Evolutionary conservation across 2,888 invertebrate genomes (phyloP).

Genomic region (Dendrolimus houi): DNA sequence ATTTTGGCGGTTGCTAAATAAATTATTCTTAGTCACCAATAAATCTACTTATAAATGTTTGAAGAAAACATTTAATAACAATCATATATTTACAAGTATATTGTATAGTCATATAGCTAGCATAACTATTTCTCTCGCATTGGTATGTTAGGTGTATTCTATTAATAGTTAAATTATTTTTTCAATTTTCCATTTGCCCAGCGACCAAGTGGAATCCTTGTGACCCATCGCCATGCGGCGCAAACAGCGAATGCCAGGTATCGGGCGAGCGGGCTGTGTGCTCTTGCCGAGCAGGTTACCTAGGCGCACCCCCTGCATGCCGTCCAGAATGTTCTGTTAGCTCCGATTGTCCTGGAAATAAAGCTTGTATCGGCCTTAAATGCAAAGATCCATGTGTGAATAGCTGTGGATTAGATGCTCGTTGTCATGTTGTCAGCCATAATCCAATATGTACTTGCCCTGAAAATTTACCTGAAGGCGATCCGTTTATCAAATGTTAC

Average conservation of each 20-base stretch:
- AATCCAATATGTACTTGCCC: constrained; percentile 87
- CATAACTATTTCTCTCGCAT: too few relatives aligned
- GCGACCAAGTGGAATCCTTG: constrained; percentile 77
- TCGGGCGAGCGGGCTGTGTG: constrained; percentile 83
- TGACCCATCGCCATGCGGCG: constrained; percentile 85
- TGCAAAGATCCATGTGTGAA: constrained; percentile 86
- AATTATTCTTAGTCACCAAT: too few relatives aligned
- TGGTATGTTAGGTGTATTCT: too few relatives aligned
- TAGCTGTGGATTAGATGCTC: constrained; percentile 85
- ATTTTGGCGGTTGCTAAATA: too few relatives aligned
- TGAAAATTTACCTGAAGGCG: constrained; percentile 80
- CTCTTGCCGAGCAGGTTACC: constrained; percentile 81
- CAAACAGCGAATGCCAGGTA: constrained; percentile 84
- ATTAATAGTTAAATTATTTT: neutral
- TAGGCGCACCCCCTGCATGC: constrained; percentile 85
- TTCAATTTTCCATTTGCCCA: constrained; percentile 7
- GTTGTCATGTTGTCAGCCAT: constrained; percentile 87
- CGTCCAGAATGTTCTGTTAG: constrained; percentile 86
- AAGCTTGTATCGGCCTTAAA: constrained; percentile 85
- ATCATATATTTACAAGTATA: too few relatives aligned
- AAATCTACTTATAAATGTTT: too few relatives aligned
- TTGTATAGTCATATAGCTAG: too few relatives aligned
- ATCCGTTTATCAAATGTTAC: constrained; percentile 85
- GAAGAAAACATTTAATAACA: too few relatives aligned
- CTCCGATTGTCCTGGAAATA: constrained; percentile 83